Conservation (phyloP, 2,888 invertebrate genomes). For the Drosophila helvetica region DNA sequence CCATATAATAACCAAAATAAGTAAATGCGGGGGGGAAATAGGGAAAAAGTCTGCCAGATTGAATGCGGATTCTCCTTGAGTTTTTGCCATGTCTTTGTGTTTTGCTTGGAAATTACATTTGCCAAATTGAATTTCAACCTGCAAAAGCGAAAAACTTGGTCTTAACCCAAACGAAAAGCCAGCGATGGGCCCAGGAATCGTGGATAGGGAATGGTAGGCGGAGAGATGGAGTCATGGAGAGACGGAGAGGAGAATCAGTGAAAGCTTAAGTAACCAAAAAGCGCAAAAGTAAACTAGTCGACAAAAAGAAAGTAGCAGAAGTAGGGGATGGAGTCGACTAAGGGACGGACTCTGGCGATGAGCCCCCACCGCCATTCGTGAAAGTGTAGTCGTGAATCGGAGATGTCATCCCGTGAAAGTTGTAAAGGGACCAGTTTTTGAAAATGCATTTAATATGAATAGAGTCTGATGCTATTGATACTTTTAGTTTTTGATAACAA, state of each 20-base stretch:
- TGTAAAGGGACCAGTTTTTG: not conserved
- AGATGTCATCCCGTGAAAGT: not conserved
- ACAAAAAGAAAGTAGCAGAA: not conserved
- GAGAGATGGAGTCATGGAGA: not conserved
- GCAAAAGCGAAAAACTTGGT: conserved; percentile 41
- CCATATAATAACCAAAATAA: conserved; percentile 40
- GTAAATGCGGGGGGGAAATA: conserved; percentile 11
- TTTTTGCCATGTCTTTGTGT: conserved; percentile 27
- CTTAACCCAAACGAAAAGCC: conserved; percentile 20
- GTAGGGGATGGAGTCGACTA: not conserved
- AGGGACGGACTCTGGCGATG: conserved; percentile 12
- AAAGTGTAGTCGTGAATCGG: conserved; percentile 2
- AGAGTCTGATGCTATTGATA: not conserved
- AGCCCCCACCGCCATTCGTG: conserved; percentile 1
- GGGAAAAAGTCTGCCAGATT: conserved; percentile 16
- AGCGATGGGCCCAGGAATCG: not conserved
- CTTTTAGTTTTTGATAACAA: no score
- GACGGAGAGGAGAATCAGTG: conserved; percentile 23
- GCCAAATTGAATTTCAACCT: conserved; percentile 75
- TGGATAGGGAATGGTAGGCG: not conserved
- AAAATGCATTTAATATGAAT: not conserved
- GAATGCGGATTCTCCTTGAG: conserved; percentile 26
- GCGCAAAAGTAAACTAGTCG: conserved; percentile 50
- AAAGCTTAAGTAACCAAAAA: conserved; percentile 54
- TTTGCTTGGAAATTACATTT: conserved; percentile 67